A percentile compares a stretch with the other conserved stretches of the same genome.
phyloP scores from a whole-genome alignment of 2,888 invertebrate species.

The Arctia plantaginis region DNA sequence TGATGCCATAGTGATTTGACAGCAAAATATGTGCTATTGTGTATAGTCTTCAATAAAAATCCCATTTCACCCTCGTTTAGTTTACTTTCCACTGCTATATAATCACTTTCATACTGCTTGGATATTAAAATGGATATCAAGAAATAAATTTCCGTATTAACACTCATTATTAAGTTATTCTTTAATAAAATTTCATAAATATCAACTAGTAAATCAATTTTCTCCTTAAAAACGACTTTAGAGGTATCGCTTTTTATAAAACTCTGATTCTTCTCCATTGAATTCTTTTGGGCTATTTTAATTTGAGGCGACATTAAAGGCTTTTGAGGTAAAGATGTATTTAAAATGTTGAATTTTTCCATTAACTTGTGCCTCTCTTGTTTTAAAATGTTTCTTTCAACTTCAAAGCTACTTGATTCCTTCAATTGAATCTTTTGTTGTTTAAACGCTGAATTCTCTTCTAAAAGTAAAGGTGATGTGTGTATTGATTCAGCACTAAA shows the following conservation, averaged over 20 bases:
- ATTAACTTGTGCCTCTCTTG: conserved; percentile 79
- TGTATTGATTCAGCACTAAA: conserved; percentile 74
- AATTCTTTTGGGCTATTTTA: conserved; percentile 70
- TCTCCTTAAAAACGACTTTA: conserved; percentile 80
- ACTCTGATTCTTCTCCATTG: conserved; percentile 55
- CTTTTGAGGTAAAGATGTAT: conserved; percentile 66
- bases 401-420: conserved; percentile 71
- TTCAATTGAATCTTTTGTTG: conserved; percentile 68
- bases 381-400: conserved; percentile 77
- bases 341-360: conserved; percentile 81
- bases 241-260: conserved; percentile 74
- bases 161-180: conserved; percentile 88
- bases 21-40: conserved; percentile 93
- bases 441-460: conserved; percentile 77
- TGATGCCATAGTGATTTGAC: conserved; percentile 88
- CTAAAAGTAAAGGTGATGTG: conserved; percentile 64
- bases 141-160: conserved; percentile 90
- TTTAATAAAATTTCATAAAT: conserved; percentile 87
- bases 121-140: conserved; percentile 88
- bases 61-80: conserved; percentile 59
- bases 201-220: conserved; percentile 84
- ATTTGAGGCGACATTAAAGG: conserved; percentile 63
- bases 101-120: conserved; percentile 76
- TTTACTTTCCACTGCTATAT: conserved; percentile 56
- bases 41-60: conserved; percentile 80